Base-by-base conservation (phyloP, 2,113 vertebrate genomes). In the Monarcha castaneiventris region DNA sequence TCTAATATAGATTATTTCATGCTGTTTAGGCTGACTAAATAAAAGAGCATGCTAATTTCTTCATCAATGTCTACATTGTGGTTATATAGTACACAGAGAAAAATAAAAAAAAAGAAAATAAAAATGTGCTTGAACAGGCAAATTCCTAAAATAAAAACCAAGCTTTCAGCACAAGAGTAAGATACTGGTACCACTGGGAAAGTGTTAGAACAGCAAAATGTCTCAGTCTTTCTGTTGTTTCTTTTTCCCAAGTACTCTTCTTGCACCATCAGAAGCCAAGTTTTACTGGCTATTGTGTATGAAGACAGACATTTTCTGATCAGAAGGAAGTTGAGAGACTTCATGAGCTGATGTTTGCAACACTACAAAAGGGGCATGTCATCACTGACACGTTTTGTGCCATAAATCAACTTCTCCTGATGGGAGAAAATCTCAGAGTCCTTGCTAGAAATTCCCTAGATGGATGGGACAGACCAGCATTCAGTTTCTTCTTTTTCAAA, bases 1-100 rank as follows among this genome's bases (percentile, higher is more conserved):
- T 88, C 59, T 87, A 75, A 64, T 87, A 74, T 66, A 85, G 63
- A 89, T 94, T 76, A 49, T 72, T 91, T 87, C 61, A 66, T 78
- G 82, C 30, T 59, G 10, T 69, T 93, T 81, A 78, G 59, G 26
- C 44, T 80, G 37, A 25, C 52, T 82, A 62, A 87, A 88, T 91
- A 87, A 88, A 93, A 81, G 5, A 85, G 6, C 25, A 58, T 62
- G 55, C 39, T 78, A 93, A 78, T 94, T 78, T 75, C n/a, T 92
- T 49, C 25, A 54, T 92, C 3, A 9, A 15, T 59, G 54, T 58
- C 76, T 32, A 55, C 10, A 32, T 23, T 83, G 49, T 39, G n/a
- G 32, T 23, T 82, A 43, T 32, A 48, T 39, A 79, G 44, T 43
- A 23, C 13, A 73, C 5, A 39, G 41, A 77, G 16, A 10, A 51